phyloP scores from a whole-genome alignment of 2,113 vertebrate genomes.

The Alectura lathami region DNA sequence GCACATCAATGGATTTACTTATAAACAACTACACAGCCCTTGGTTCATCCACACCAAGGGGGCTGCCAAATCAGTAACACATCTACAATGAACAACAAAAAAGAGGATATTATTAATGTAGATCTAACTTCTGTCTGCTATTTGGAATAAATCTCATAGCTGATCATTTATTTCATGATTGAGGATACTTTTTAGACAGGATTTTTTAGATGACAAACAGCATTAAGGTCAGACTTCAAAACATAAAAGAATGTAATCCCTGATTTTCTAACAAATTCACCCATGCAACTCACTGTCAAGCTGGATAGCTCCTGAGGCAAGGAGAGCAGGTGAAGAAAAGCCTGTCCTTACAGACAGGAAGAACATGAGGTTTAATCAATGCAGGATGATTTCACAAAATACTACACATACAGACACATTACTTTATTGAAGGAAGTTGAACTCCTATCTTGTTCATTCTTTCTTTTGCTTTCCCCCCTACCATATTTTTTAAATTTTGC shows the following conservation, averaged over 20 bases:
- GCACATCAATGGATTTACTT: neutral
- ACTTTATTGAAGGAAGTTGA: neutral
- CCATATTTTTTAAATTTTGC: neutral
- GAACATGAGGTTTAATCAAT: neutral
- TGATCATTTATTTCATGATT: constrained; percentile 11
- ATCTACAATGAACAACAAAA: neutral
- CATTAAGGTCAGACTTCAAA: constrained; percentile 29
- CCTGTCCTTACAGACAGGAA: neutral
- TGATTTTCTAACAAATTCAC: constrained; percentile 22
- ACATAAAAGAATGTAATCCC: constrained; percentile 16
- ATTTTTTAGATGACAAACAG: constrained; percentile 29
- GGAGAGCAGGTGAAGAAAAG: neutral
- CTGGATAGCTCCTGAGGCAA: neutral
- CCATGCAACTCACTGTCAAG: neutral
- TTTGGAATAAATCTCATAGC: neutral
- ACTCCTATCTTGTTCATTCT: neutral
- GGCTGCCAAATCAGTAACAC: neutral
- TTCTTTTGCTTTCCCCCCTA: neutral
- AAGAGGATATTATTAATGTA: neutral
- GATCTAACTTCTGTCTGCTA: neutral
- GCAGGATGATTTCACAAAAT: neutral
- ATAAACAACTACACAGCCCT: neutral
- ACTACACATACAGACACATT: neutral
- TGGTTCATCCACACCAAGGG: neutral
- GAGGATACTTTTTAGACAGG: constrained; percentile 38